These are phyloP conservation scores for Halocynthia roretzi DNA, from an alignment of 23 tunicate species.

Conservation along the genomic window DNA sequence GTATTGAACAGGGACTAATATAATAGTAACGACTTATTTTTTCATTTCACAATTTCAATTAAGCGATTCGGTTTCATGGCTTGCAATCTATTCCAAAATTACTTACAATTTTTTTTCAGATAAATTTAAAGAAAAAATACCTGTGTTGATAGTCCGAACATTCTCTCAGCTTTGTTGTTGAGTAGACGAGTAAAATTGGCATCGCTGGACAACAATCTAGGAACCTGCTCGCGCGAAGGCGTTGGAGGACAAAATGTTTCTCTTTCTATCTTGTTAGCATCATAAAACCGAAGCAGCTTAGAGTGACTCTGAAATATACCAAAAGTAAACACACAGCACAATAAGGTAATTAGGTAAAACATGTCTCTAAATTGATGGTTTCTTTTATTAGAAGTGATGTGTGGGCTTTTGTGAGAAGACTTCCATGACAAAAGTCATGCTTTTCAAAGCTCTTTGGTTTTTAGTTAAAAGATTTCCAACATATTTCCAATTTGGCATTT, in stretches of 20 bases:
- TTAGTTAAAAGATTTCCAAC: neutral
- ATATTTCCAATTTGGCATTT: neutral
- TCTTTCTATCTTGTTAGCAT: neutral
- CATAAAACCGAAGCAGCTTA: no score
- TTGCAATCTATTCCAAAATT: no score
- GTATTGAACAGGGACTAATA: no score
- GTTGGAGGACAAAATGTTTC: slow-evolving; percentile 13
- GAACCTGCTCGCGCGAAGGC: slow-evolving; percentile 20
- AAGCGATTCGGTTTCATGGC: no score
- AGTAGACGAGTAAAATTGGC: slow-evolving; percentile 44
- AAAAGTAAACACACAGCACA: neutral
- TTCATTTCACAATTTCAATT: no score
- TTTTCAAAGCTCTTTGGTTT: no score
- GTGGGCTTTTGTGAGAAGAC: no score
- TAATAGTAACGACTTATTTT: no score
- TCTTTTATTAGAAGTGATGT: no score
- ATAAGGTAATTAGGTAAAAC: neutral
- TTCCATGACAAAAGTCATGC: no score
- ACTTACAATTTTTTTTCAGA: no score
- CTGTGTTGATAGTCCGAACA: slow-evolving; percentile 18
- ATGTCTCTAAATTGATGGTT: no score
- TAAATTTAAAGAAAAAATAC: neutral
- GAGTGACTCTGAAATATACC: neutral
- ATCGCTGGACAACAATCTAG: slow-evolving; percentile 41
- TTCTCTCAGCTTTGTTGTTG: slow-evolving; percentile 54